Evolutionary conservation across 1,140 invertebrate genomes (phyloP), one percentile per base, ranked within the genome.

Genomic region (Armadillidium nasatum): DNA sequence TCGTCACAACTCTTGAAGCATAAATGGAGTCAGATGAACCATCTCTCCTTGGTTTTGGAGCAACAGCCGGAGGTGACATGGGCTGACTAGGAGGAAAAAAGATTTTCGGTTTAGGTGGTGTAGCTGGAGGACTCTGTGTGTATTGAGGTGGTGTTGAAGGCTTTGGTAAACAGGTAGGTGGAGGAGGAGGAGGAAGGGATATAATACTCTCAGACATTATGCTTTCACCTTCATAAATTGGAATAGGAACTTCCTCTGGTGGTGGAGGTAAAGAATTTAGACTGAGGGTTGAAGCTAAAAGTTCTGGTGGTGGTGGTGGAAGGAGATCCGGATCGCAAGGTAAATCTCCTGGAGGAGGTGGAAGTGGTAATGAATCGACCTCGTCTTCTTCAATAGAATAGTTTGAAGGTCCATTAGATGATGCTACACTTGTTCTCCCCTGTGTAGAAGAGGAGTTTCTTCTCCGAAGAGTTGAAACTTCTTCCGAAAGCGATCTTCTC

Each of bases 381-480:
- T 76, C 74, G 21, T 77, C 82, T 43, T 23, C 70, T 71, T 74
- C 75, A 44, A 23, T 72, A 72, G 50, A 75, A 43, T 45, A 67
- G 23, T 23, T 72, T n/a, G 44, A 21, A 22, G 74, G 15, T 11
- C 33, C 11, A 23, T 68, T 23, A 78, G 19, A 71, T 66, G 66
- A 33, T 44, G 78, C 54, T 19, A 60, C 60, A 19, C 50, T 60
- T 19, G 50, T 71, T 66, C 67, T 19, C 50, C 50, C 50, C 50
- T 60, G 50, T 15, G 19, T 60, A 60, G 50, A 60, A 2, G 11
- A 15, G 77, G 81, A 78, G 79, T 78, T 80, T 71, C 86, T 84
- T 60, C 87, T 84, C 2, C 87, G 83, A 4, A 87, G 86, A 77
- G 87, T 87, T 21, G 88, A 84, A 4, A 82, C 72, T 81, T 85